Base-by-base conservation (phyloP, 2,888 invertebrate genomes). In the Neoaliturus tenellus region DNA sequence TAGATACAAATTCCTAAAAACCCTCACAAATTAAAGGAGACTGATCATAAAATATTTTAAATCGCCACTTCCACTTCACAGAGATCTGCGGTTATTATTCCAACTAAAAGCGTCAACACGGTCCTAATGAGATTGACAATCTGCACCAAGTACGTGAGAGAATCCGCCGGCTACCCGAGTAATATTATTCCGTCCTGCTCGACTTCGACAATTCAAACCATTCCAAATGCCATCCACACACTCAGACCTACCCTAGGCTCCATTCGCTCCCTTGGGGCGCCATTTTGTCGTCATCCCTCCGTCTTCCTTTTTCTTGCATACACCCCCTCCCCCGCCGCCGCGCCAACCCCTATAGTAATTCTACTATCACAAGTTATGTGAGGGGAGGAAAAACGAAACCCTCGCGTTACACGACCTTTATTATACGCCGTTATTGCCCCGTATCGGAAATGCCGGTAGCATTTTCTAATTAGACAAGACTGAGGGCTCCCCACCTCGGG, bases 241-340 rank as follows among this genome's bases (percentile, higher is more conserved):
- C 84, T 80, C 82, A 62, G 41, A 55, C 62, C 82, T 58, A 81
- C 81, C 80, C 83, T 69, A 71, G 78, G 78, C 78, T 78, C 78
- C 33, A 67, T 82, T 82, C 58, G 58, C 31, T 88, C 88, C 88
- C 88, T 25, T 12, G 88, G 86, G 88, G 87, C 87, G 88, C 88
- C 88, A 88, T 88, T 87, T 88, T 88, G 88, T 88, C 88, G 87
- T 87, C 82, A 69, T 82, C 81, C 71, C 87, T 86, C 83, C 85
- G 81, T 84, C 85, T 84, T 85, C 81, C 82, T 75, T 81, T 78
- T 78, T 83, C 83, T 78, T 83, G 78, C 75, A 78, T 78, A 48
- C 67, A 67, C 62, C 41, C 28, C 81, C 62, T 69, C 39, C 25
- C 1, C 5, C 25, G 31, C 55, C 41, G 62, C 28, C 35, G 82